Evolutionary conservation across 2,888 invertebrate genomes (phyloP).

Genomic region (Habroteleia sp.): DNA sequence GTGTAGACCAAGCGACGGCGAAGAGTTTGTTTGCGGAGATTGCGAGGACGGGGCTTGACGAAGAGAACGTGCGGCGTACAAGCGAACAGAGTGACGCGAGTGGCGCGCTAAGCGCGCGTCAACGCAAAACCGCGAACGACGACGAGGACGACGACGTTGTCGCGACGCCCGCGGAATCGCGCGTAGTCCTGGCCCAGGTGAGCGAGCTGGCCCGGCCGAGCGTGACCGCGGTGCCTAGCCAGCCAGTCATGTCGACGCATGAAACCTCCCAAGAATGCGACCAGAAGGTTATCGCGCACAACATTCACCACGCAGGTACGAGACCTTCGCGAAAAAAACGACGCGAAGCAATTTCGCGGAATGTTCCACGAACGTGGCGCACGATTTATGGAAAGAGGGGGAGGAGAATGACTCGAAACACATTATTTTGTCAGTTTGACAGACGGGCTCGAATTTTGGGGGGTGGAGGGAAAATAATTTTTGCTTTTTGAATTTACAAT

Average conservation of each 20-base stretch:
- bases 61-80: neutral
- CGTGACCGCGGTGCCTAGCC: neutral
- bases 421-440: too few species aligned
- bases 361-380: too few species aligned
- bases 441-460: too few species aligned
- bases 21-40: conserved; percentile 28
- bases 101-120: conserved; percentile 10
- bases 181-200: conserved; percentile 16
- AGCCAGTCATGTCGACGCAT: conserved; percentile 13
- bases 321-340: conserved; percentile 8
- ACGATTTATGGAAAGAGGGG: too few species aligned
- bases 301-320: conserved; percentile 23
- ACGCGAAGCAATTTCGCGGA: too few species aligned
- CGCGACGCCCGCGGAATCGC: conserved; percentile 53
- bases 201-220: conserved; percentile 15
- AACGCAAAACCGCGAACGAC: neutral
- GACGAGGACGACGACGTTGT: conserved; percentile 53
- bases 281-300: conserved; percentile 4
- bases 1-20: conserved; percentile 62
- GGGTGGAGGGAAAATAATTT: too few species aligned
- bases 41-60: neutral
- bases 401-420: too few species aligned
- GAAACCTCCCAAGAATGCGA: conserved; percentile 4
- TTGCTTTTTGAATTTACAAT: too few species aligned
- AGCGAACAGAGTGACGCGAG: neutral